Base-by-base conservation (phyloP, 2,888 invertebrate genomes). In the Ganaspis brasiliensis region DNA sequence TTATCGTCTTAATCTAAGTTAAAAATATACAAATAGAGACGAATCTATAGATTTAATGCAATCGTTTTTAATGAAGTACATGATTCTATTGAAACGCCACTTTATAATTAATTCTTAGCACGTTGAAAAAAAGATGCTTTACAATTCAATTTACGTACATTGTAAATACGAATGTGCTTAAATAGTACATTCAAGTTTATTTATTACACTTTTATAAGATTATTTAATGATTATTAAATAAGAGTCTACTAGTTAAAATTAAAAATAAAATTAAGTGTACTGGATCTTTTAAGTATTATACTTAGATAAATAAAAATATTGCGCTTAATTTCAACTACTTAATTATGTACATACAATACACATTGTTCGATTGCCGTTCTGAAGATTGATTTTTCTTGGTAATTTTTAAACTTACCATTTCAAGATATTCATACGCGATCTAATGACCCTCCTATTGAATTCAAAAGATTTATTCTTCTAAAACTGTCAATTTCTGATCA, bases 261-360 rank as follows among this genome's bases (percentile, higher is more conserved):
- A 83, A 83, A 81, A 82, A 81, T 80, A 75, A 79, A 81, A 78
- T 77, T 83, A 79, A 77, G 73, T 75, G 72, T 74, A 76, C 59
- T 78, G 78, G 80, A 78, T 73, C 67, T 75, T 77, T 78, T 79
- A 82, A 81, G 81, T 79, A 80, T 75, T 81, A 79, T 77, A 82
- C 79, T 79, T 80, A 76, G 84, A 86, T 86, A 87, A 87, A 87
- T 87, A 90, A 89, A 89, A 89, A 88, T 87, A 89, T 89, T 89
- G 88, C 86, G 87, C 87, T 87, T 85, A 82, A 83, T 82, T 84
- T 89, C 86, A 87, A 85, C 88, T 82, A 87, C 86, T 87, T 87
- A 89, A 87, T 86, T 91, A 91, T 91, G 83, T 91, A 91, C 91
- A 91, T 89, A 91, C 88, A 90, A 91, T 90, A 91, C 87, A 90